Base-by-base conservation (phyloP, 2,797 vertebrate species). In the Microcaecilia unicolor region DNA sequence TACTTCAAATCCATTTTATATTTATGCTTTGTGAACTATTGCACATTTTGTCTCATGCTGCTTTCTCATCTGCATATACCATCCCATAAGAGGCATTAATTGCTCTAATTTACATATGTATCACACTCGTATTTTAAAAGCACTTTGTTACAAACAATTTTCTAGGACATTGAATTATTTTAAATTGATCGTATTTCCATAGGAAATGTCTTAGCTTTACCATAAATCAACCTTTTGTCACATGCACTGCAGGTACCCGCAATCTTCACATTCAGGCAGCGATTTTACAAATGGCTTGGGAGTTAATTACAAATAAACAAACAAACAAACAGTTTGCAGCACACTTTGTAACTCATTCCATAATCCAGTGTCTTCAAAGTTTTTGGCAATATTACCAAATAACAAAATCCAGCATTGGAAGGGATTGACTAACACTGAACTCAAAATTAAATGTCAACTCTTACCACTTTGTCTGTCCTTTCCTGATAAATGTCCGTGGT, bases 91-190 rank as follows among this genome's bases (percentile, higher is more conserved):
- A 66, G 64, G 61, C 63, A 61, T 47, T 70, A 67, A 73, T 71
- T 72, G 51, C 49, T 58, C 38, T 67, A 46, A 74, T 80, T 74
- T 78, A 49, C 70, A 74, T 78, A 72, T 76, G 74, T 62, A 74
- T 76, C 61, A 67, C 35, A 43, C 31, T 68, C 51, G 31, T 52
- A 37, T 66, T 74, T 77, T 67, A 64, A 72, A 68, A 57, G 55
- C 56, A 58, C 57, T 70, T 55, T 59, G 26, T 51, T 67, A 31
- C 52, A 64, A 61, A 52, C 33, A 48, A 29, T 53, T 70, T 51
- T 35, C 67, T 37, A 52, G 25, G 32, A 52, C 24, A 4, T 32
- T 36, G 41, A 70, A 56, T 12, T 35, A 49, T 66, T 72, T 74
- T 62, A 68, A 64, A 61, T 18, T 34, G 43, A 54, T 23, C 29